Percentiles rank a stretch among this genome's conserved stretches.
These are phyloP conservation scores for Anseranas semipalmata DNA, from an alignment of 2,113 vertebrate genomes.

Conservation along the genomic window DNA sequence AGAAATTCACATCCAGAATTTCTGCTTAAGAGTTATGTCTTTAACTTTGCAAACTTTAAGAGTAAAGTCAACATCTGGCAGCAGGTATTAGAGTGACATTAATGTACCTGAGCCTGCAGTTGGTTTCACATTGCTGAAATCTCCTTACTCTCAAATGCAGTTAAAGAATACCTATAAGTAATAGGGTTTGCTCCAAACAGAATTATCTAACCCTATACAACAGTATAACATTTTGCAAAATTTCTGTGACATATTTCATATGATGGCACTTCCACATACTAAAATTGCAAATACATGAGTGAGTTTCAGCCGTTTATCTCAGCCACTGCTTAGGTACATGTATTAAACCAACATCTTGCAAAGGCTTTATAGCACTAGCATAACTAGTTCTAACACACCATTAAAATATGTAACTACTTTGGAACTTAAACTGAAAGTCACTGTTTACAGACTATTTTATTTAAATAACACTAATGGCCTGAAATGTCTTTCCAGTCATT, in stretches of 20 bases:
- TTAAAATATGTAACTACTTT: not conserved
- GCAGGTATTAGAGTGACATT: not conserved
- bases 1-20: not conserved
- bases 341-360: not conserved
- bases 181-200: not conserved
- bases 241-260: not conserved
- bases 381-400: not conserved
- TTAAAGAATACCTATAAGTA: not conserved
- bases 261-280: not conserved
- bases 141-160: not conserved
- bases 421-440: not conserved
- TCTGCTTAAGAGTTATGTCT: not conserved
- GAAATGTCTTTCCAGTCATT: not conserved
- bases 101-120: not conserved
- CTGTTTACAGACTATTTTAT: not conserved
- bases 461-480: not conserved
- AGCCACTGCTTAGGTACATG: rapidly evolving
- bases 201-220: not conserved
- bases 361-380: not conserved
- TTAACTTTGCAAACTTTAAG: not conserved
- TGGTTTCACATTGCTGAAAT: not conserved
- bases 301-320: not conserved
- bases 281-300: not conserved
- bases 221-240: not conserved
- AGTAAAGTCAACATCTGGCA: not conserved